Conservation (phyloP, 2,888 invertebrate genomes). For the Cybosia mesomella region DNA sequence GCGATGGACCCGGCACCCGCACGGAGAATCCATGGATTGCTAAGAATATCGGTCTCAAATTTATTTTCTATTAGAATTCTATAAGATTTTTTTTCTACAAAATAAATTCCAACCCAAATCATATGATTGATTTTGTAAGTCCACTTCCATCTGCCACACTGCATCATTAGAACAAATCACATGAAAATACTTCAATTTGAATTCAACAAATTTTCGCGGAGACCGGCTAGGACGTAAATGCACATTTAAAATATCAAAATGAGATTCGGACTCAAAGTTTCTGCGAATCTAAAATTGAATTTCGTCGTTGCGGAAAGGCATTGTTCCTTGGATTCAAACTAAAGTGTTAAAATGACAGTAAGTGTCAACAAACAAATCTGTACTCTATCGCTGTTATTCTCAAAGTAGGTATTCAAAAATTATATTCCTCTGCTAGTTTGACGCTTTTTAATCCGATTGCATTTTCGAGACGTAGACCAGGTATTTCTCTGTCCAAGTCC, state of each 20-base stretch:
- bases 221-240: conserved; percentile 50
- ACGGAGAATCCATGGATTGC: too few relatives aligned
- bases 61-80: too few relatives aligned
- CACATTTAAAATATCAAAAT: conserved; percentile 69
- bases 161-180: conserved; percentile 32
- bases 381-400: conserved; percentile 1
- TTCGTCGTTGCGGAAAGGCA: conserved; percentile 56
- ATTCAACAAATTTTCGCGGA: conserved; percentile 44
- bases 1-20: too few relatives aligned
- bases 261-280: conserved; percentile 64
- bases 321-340: conserved; percentile 63
- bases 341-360: conserved; percentile 54
- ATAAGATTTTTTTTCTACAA: too few relatives aligned
- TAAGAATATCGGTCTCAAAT: too few relatives aligned
- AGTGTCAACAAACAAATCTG: conserved; percentile 30
- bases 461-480: conserved; percentile 49
- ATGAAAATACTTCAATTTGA: conserved; percentile 49
- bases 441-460: conserved; percentile 65
- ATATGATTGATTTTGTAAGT: conserved; percentile 2
- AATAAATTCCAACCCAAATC: background rate
- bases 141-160: conserved; percentile 21
- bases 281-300: conserved; percentile 71
- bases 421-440: conserved; percentile 27
- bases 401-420: conserved; percentile 38
- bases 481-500: conserved; percentile 55